Base-by-base conservation (phyloP, 2,113 vertebrate species). In the Rhizomys pruinosus region DNA sequence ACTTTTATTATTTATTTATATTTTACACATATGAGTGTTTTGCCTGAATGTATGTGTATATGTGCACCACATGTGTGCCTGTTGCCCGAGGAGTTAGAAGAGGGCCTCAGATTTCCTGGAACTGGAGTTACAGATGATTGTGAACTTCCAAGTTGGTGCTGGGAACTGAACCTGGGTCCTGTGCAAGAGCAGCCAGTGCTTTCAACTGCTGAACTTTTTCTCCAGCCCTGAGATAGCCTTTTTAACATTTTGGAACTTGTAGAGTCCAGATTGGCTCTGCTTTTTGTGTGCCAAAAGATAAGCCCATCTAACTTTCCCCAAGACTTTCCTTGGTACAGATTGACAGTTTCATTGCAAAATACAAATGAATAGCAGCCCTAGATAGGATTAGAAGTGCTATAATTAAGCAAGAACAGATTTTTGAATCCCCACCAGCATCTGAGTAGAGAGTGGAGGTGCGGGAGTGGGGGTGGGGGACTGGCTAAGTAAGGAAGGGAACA, bases 291-390 rank as follows among this genome's bases (percentile, higher is more conserved):
- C n/a, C 3, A 44, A 57, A 85, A 95, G 39, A n/a, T 29, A 39
- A 61, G 4, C 19, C 17, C 5, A 59, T 7, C 55, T 72, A 74
- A 71, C 15, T 87, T 89, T 76, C 90, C 29, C 59, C 76, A 61
- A 68, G 72, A 42, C 44, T 94, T 81, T 76, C 16, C 64, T 88
- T 78, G 78, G 68, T 78, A 39, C 12, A 79, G 39, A 84, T 37
- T 69, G 52, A 63, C 47, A 71, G 69, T 84, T 47, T 42, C 11
- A 66, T 94, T 89, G 61, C 59, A 93, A 96, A 96, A 77, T 80
- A 79, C 32, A 88, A 88, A 61, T 88, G 87, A 88, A 61, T 84
- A 37, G 64, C 34, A 95, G 47, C 32, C 34, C 27, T 39, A 32
- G 63, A 27, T 71, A 87, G 39, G 73, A 63, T 19, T 20, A 16